Conservation (phyloP, 2,888 invertebrate species). For the Noctua janthe region DNA sequence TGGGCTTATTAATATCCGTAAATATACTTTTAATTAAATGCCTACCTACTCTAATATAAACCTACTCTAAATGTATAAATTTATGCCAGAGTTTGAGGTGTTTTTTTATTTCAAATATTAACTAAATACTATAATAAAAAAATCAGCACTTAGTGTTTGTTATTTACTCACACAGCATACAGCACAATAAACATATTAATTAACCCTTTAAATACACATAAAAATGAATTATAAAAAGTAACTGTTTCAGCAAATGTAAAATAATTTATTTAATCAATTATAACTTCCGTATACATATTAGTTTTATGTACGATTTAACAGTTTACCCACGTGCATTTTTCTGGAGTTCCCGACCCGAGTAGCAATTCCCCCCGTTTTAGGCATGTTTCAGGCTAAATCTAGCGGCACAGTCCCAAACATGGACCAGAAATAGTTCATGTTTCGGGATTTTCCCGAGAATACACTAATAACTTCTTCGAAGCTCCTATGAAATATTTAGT, state of each 20-base stretch:
- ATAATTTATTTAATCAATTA: neutral
- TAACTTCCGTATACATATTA: neutral
- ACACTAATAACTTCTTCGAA: neutral
- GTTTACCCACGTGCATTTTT: neutral
- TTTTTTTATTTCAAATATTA: neutral
- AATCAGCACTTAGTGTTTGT: neutral
- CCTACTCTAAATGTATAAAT: neutral
- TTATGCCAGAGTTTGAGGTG: neutral
- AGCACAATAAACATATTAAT: neutral
- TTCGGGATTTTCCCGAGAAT: neutral
- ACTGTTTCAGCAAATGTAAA: neutral
- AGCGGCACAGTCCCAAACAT: neutral
- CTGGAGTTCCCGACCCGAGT: neutral
- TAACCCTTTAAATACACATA: neutral
- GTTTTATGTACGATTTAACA: neutral
- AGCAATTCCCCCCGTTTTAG: neutral
- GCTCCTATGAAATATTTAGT: neutral
- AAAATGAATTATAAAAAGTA: neutral
- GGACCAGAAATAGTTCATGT: neutral
- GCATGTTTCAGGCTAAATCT: neutral
- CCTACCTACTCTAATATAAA: neutral
- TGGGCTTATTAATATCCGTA: slow-evolving; percentile 10
- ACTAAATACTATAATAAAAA: neutral
- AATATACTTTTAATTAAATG: neutral
- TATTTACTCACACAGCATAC: neutral